Evolutionary conservation across 2,797 vertebrate species (phyloP).

Genomic region (Chelonia mydas): DNA sequence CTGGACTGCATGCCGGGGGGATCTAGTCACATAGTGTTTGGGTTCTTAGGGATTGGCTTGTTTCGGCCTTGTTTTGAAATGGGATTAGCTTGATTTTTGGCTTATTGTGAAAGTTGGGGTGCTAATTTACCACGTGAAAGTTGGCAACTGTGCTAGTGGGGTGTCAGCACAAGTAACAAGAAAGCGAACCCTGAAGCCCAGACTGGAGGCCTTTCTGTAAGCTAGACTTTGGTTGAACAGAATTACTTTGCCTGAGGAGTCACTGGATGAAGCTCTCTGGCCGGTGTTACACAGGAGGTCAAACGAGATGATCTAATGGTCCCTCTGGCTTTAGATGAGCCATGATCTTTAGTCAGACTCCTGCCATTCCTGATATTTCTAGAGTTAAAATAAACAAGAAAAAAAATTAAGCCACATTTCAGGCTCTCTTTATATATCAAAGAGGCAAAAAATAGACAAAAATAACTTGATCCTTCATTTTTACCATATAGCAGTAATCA

Average conservation of each 20-base stretch:
- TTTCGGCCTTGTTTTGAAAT: too few relatives aligned
- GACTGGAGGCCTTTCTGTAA: neutral
- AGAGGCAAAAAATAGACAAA: neutral
- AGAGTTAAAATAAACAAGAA: neutral
- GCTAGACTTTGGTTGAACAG: neutral
- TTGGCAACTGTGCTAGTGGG: too few relatives aligned
- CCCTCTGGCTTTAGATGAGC: neutral
- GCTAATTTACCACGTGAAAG: too few relatives aligned
- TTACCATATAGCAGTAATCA: neutral
- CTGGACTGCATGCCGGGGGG: too few relatives aligned
- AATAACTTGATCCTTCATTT: neutral
- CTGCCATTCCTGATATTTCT: neutral
- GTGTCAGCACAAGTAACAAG: neutral
- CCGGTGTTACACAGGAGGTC: neutral
- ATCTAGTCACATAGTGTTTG: too few relatives aligned
- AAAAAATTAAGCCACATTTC: neutral
- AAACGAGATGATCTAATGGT: neutral
- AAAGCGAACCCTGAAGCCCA: neutral
- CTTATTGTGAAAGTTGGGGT: too few relatives aligned
- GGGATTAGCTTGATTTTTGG: too few relatives aligned
- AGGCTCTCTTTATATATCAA: neutral
- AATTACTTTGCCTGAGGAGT: neutral
- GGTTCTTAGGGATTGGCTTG: too few relatives aligned
- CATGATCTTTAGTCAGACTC: neutral
- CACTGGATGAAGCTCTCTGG: neutral